phyloP scores from a whole-genome alignment of 2,888 invertebrate genomes.

The Polylopha cassiicola region DNA sequence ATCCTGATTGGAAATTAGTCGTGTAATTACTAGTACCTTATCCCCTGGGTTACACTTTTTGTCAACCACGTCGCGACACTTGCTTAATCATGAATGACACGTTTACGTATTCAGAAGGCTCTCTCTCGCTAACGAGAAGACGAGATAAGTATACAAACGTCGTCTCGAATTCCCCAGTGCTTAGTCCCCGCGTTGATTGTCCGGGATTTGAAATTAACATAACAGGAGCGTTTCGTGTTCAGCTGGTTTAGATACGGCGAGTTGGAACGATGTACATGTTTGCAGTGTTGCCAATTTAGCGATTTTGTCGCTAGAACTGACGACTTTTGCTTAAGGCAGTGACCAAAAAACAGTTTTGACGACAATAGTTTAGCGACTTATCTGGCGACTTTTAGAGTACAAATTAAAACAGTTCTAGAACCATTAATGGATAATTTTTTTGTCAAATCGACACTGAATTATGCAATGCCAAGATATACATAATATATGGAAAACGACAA shows the following conservation, averaged over 20 bases:
- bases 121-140: constrained; percentile 67
- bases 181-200: constrained; percentile 65
- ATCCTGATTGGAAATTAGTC: too few species aligned
- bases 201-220: constrained; percentile 69
- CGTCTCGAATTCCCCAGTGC: constrained; percentile 65
- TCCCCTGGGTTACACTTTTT: constrained; percentile 35
- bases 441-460: too few species aligned
- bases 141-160: constrained; percentile 73
- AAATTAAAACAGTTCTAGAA: too few species aligned
- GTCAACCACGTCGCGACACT: constrained; percentile 61
- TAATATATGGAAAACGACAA: too few species aligned
- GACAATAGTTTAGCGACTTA: too few species aligned
- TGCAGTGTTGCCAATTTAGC: too few species aligned
- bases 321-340: too few species aligned
- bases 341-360: too few species aligned
- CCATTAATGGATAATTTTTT: too few species aligned
- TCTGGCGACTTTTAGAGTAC: too few species aligned
- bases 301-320: too few species aligned
- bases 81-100: constrained; percentile 70
- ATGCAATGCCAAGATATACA: too few species aligned
- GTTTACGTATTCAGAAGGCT: constrained; percentile 71
- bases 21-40: constrained; percentile 3
- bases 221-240: constrained; percentile 48
- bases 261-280: constrained; percentile 30
- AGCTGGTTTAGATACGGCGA: constrained; percentile 32